Evolutionary conservation across 53 echinoderm and acorn worm genomes (phyloP), one percentile per base, ranked within the genome.

Genomic region (Astropecten irregularis): DNA sequence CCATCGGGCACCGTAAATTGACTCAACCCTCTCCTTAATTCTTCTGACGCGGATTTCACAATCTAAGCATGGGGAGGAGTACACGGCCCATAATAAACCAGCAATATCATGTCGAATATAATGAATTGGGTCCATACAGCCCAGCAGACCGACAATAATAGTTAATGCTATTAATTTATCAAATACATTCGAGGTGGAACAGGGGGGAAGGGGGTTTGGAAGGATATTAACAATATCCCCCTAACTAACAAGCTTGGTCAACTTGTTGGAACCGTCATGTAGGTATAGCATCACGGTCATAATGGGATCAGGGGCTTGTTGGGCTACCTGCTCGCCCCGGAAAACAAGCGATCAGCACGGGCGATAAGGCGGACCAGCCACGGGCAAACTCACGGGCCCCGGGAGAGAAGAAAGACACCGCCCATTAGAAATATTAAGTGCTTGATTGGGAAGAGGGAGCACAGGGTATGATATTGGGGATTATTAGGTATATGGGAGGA

Each of bases 221-320:
- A 71, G 30, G 26, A n/a, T 77, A 77, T 77, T 77, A 77, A 73
- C 58, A 40, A 74, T 2, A 33, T 67, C 67, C 40, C 31, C 62
- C 14, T 79, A 61, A n/a, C n/a, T n/a, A n/a, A 79, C 79, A 79
- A 79, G 79, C 79, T 79, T 62, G 79, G 61, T 48, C 79, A 79
- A 79, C 79, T 79, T 79, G 79, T 79, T 79, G 79, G 79, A 79
- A 62, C 36, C 27, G 34, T 29, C 65, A 35, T 14, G 65, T 33
- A 31, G 65, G 36, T 65, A 65, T 32, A 11, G 35, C 22, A 33
- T 3, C 4, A 53, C 20, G 40, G 46, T 47, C 47, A 54, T 69
- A 79, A 79, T 79, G 63, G 33, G 79, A 79, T 79, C 61, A 79
- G 30, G 36, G 15, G 68, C 46, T 9, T 68, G 27, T 64, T 15